Evolutionary conservation across 2,797 vertebrate species (phyloP).

Genomic region (Oceanodroma leucorhoa): DNA sequence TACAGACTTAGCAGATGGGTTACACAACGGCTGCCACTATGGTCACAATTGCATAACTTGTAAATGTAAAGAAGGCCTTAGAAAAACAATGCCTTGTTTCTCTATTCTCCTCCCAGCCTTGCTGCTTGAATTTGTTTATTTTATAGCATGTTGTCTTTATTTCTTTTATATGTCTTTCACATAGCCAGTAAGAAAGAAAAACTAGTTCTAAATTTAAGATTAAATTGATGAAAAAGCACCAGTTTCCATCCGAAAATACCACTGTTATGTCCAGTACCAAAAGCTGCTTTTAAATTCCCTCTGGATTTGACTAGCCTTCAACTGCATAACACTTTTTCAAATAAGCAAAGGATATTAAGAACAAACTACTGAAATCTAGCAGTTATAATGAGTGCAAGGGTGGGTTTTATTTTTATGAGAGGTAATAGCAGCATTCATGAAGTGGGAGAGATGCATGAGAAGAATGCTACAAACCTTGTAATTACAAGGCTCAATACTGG

Average conservation of each 20-base stretch:
- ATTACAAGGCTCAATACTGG: neutral
- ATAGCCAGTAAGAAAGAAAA: neutral
- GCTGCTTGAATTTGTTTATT: neutral
- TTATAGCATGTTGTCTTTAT: neutral
- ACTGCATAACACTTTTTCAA: neutral
- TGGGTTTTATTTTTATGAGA: neutral
- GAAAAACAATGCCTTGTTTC: neutral
- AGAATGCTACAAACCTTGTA: neutral
- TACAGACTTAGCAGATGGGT: neutral
- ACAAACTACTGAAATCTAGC: neutral
- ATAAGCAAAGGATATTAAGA: neutral
- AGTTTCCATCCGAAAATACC: neutral
- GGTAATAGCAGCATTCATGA: neutral
- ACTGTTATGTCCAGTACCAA: neutral
- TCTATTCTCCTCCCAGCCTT: neutral
- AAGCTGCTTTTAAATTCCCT: neutral
- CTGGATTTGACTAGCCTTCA: neutral
- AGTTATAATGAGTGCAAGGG: neutral
- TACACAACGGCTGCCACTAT: neutral
- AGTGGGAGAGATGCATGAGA: neutral
- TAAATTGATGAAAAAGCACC: neutral
- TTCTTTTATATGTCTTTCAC: neutral
- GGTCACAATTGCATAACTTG: neutral
- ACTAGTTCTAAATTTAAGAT: neutral
- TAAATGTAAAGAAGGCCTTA: neutral